These are phyloP conservation scores for Apodemia mormo DNA, from an alignment of 2,888 invertebrate species.

Conservation along the genomic window DNA sequence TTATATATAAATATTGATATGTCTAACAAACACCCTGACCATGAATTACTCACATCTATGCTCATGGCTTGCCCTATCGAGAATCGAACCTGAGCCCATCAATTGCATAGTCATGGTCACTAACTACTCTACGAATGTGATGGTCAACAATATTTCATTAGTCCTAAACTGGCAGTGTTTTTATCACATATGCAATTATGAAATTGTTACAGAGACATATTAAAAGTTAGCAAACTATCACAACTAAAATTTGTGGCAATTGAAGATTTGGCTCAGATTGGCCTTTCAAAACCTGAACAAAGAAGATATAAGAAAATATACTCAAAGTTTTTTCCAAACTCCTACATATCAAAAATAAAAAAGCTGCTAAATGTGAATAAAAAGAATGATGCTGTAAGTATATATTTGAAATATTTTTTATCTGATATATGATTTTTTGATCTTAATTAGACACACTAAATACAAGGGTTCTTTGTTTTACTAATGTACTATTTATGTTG, in stretches of 20 bases:
- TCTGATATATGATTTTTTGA: too few species aligned
- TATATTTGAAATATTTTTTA: background rate
- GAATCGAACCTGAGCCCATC: too few species aligned
- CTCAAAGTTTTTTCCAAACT: conserved; percentile 96
- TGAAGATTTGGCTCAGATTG: conserved; percentile 94
- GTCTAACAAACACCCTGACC: too few species aligned
- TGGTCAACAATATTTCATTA: too few species aligned
- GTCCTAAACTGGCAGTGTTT: background rate
- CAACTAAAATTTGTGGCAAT: conserved; percentile 97
- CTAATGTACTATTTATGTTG: too few species aligned
- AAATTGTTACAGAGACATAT: conserved; percentile 85
- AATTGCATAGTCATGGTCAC: too few species aligned
- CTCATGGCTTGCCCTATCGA: too few species aligned
- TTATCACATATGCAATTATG: background rate
- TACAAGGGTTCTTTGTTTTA: too few species aligned
- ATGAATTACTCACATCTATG: too few species aligned
- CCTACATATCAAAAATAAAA: conserved; percentile 95
- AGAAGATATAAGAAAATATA: conserved; percentile 96
- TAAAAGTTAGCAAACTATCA: conserved; percentile 93
- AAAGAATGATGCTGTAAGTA: conserved; percentile 73
- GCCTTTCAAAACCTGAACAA: conserved; percentile 97
- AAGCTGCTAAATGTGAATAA: conserved; percentile 86
- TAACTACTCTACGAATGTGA: too few species aligned
- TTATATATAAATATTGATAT: too few species aligned
- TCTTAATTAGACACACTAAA: too few species aligned